Evolutionary conservation across 2,113 vertebrate genomes (phyloP), one percentile per base, ranked within the genome.

Genomic region (Passer domesticus): DNA sequence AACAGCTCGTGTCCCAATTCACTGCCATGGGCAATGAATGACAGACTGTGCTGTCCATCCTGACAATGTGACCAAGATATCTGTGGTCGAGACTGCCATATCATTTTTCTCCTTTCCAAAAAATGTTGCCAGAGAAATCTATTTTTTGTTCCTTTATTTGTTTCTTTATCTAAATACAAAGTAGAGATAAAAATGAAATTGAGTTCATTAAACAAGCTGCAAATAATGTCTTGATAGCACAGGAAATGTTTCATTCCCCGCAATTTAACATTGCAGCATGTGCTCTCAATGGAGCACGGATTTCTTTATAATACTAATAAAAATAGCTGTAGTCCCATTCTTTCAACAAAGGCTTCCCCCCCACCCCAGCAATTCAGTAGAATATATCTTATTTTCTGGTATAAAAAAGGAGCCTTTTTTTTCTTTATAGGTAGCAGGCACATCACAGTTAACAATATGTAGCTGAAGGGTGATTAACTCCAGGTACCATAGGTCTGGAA

Each of bases 391-490:
- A 96, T 96, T 94, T 94, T 92, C 92, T 56, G 58, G 85, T 82
- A 79, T 62, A 92, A 96, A 95, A 93, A 95, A 96, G 83, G 87
- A 87, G 39, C 10, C 28, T 85, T 90, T 95, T 89, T 91, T 79
- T 79, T 52, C 76, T 95, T 95, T 96, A 95, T 87, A 93, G 91
- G 95, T 94, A 95, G 84, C 87, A 95, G 89, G 60, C 77, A 91
- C 53, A 94, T 93, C 95, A 91, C 91, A 78, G 92, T 86, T 95
- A 93, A 95, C 92, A 97, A 96, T 97, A 96, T 63, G 86, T 95
- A 95, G 93, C 96, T 94, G 95, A 97, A 94, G 94, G 92, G 86
- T 58, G 76, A 96, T 97, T 97, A 97, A 97, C 95, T 97, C 92
- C 91, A 93, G 95, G 81, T 96, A 96, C 91, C 84, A 96, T 27